Conservation (phyloP, 2,888 invertebrate species). For the Lithophane socia region DNA sequence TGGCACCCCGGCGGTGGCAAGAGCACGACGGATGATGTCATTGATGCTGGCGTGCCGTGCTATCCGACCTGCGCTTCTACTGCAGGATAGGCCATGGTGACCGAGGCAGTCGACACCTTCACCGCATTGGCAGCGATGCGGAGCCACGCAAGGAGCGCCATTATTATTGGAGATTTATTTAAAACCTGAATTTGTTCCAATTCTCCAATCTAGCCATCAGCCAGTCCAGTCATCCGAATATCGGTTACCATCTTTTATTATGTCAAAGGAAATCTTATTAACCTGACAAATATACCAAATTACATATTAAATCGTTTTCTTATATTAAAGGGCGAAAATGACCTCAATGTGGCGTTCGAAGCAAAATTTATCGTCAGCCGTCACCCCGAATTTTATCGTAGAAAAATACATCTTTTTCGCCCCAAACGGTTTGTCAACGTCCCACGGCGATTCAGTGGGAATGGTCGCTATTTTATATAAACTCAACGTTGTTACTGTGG, state of each 20-base stretch:
- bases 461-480: slow-evolving; percentile 85
- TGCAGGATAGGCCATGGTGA: no score
- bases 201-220: no score
- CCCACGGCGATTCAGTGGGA: slow-evolving; percentile 80
- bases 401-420: slow-evolving; percentile 88
- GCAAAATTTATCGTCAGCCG: slow-evolving; percentile 72
- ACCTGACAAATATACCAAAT: slow-evolving; percentile 65
- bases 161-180: no score
- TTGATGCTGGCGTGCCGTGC: no score
- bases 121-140: no score
- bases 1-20: no score
- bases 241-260: slow-evolving; percentile 13
- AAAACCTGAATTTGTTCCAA: background rate
- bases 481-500: slow-evolving; percentile 74
- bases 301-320: slow-evolving; percentile 63
- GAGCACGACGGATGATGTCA: no score
- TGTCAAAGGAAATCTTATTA: slow-evolving; percentile 52
- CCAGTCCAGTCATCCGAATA: slow-evolving; percentile 12
- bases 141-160: no score
- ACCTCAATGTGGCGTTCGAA: slow-evolving; percentile 66
- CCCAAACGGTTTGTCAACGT: slow-evolving; percentile 86
- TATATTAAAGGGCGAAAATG: slow-evolving; percentile 69
- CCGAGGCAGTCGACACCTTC: no score
- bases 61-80: no score
- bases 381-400: slow-evolving; percentile 84